These are phyloP conservation scores for Hedya salicella DNA, from an alignment of 2,888 invertebrate genomes.

Conservation along the genomic window DNA sequence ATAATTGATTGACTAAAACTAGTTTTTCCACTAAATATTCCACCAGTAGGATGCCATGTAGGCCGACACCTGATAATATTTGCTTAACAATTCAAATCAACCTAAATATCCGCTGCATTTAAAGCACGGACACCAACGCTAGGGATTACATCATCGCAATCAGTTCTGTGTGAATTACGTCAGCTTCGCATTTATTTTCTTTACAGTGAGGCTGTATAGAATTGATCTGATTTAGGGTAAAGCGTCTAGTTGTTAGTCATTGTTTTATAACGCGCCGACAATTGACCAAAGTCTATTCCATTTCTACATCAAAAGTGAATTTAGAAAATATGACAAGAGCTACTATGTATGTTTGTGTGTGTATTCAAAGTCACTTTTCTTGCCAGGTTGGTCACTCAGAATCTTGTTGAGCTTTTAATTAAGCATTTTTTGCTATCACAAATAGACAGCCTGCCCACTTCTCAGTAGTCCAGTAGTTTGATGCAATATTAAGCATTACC, in stretches of 20 bases:
- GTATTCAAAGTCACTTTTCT: too few species aligned
- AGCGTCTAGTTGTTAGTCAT: not conserved
- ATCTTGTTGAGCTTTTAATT: too few species aligned
- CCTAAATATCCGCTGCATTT: slow-evolving; percentile 23
- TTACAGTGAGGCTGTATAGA: slow-evolving; percentile 30
- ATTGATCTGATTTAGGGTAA: slow-evolving; percentile 28
- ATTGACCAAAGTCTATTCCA: too few species aligned
- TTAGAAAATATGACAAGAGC: too few species aligned
- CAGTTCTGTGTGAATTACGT: slow-evolving; percentile 38
- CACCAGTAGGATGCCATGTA: slow-evolving; percentile 29
- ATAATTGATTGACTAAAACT: slow-evolving; percentile 13
- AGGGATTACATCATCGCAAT: slow-evolving; percentile 36
- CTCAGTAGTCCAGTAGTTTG: not conserved
- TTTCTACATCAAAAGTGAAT: too few species aligned
- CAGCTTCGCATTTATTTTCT: slow-evolving; percentile 36
- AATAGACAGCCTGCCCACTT: too few species aligned
- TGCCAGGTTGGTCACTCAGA: too few species aligned
- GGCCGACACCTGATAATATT: slow-evolving; percentile 34
- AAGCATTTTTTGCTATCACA: too few species aligned
- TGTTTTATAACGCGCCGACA: not conserved
- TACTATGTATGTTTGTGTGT: too few species aligned
- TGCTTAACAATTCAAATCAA: slow-evolving; percentile 35
- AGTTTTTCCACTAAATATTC: slow-evolving; percentile 22
- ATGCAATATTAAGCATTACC: not conserved
- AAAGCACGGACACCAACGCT: slow-evolving; percentile 35